These are phyloP conservation scores for Dicranocentrus wangi DNA, from an alignment of 2,888 invertebrate genomes.

Conservation along the genomic window DNA sequence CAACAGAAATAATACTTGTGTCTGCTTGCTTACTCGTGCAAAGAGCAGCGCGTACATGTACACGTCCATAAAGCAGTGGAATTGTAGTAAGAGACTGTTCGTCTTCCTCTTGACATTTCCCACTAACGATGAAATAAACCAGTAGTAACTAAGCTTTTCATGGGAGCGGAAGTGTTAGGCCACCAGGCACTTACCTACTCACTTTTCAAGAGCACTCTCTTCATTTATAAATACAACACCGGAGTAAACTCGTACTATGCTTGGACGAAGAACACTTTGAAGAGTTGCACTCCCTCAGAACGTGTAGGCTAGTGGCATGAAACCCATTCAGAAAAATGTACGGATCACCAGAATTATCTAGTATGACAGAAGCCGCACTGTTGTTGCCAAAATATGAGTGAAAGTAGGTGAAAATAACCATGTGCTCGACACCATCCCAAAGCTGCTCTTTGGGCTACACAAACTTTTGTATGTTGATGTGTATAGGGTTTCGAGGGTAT, in stretches of 20 bases:
- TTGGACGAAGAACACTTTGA: not conserved
- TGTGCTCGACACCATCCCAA: not conserved
- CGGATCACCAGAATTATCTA: not conserved
- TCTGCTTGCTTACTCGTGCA: conserved; percentile 30
- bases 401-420: conserved; percentile 35
- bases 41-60: not conserved
- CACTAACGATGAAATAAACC: conserved; percentile 47
- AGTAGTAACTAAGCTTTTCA: conserved; percentile 29
- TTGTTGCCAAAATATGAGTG: conserved; percentile 27
- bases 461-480: too few relatives aligned
- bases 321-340: conserved; percentile 23
- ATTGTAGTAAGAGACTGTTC: conserved; percentile 38
- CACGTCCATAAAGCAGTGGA: conserved; percentile 3
- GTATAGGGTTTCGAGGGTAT: too few relatives aligned
- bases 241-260: too few relatives aligned
- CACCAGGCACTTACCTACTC: conserved; percentile 22
- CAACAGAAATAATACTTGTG: conserved; percentile 53
- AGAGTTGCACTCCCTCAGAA: too few relatives aligned
- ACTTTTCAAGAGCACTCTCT: conserved; percentile 16
- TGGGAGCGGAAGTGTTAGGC: conserved; percentile 42
- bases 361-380: not conserved
- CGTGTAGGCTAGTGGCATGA: too few relatives aligned
- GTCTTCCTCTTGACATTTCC: conserved; percentile 51
- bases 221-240: too few relatives aligned
- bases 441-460: too few relatives aligned